phyloP scores from a whole-genome alignment of 2,888 invertebrate species.

The Vanessa cardui region DNA sequence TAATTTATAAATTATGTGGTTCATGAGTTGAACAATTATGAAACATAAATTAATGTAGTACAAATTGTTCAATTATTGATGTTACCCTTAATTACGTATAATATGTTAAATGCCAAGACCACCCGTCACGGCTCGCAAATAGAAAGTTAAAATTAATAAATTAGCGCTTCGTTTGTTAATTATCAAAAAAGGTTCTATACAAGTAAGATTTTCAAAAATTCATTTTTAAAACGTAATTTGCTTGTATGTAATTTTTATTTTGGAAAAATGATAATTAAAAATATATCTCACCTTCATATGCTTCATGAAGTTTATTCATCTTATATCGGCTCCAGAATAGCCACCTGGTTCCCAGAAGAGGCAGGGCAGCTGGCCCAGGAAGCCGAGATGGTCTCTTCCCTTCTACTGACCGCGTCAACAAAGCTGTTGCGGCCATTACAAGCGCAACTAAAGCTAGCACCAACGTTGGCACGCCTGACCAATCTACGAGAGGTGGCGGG shows the following conservation, averaged over 20 bases:
- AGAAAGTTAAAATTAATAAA: too few species aligned
- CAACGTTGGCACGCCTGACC: conserved; percentile 72
- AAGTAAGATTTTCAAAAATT: background rate
- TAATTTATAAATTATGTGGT: too few species aligned
- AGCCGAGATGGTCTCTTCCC: conserved; percentile 65
- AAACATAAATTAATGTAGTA: too few species aligned
- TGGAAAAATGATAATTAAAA: background rate
- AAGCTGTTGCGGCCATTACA: conserved; percentile 59
- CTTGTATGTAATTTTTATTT: background rate
- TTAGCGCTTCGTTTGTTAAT: too few species aligned
- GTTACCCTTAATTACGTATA: too few species aligned
- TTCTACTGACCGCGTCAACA: conserved; percentile 57
- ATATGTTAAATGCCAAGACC: too few species aligned
- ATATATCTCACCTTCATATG: conserved; percentile 86
- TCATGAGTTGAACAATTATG: too few species aligned
- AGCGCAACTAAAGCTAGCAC: conserved; percentile 61
- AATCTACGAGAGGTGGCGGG: conserved; percentile 69
- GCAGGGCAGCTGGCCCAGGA: conserved; percentile 89
- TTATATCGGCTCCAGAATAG: conserved; percentile 87
- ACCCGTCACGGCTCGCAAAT: too few species aligned
- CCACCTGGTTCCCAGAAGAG: conserved; percentile 91
- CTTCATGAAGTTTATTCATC: conserved; percentile 89
- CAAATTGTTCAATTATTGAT: too few species aligned
- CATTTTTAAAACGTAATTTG: too few species aligned
- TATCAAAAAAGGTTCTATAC: background rate